Evolutionary conservation across 2,113 vertebrate genomes (phyloP).

Genomic region (Cinclus mexicanus): DNA sequence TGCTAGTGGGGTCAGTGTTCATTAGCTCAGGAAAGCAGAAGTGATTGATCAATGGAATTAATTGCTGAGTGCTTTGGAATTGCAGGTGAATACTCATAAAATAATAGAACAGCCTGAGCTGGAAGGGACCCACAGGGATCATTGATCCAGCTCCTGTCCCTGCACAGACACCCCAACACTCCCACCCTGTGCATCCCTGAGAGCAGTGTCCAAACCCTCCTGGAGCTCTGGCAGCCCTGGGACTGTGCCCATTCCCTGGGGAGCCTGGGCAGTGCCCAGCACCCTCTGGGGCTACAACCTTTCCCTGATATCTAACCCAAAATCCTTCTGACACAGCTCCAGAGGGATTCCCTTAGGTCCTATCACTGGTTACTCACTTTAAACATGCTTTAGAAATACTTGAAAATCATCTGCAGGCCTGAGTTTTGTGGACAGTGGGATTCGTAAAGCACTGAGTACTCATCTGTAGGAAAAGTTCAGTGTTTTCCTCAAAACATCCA

Average conservation of each 20-base stretch:
- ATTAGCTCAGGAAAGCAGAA: not conserved
- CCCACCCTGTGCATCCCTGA: not conserved
- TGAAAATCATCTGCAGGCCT: not conserved
- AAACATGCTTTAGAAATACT: not conserved
- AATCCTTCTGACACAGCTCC: not conserved
- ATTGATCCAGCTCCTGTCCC: not conserved
- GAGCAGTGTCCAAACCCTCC: rapidly evolving
- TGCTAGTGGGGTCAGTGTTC: not conserved
- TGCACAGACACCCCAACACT: not conserved
- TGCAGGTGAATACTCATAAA: not conserved
- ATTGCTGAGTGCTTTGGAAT: not conserved
- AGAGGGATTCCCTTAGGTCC: not conserved
- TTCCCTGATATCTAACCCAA: not conserved
- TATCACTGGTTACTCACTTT: not conserved
- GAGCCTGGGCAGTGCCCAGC: not conserved
- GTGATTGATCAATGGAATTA: not conserved
- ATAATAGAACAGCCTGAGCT: not conserved
- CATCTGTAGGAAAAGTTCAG: not conserved
- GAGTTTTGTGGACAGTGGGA: not conserved
- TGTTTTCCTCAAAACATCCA: not conserved
- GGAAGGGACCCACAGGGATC: not conserved
- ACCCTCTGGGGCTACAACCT: not conserved
- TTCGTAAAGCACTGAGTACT: not conserved
- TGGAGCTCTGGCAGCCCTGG: rapidly evolving
- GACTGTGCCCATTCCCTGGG: not conserved